Percentiles rank a stretch among this genome's conserved stretches.
These are phyloP conservation scores for Neodiprion pinetum DNA, from an alignment of 1,140 invertebrate genomes.

Conservation along the genomic window DNA sequence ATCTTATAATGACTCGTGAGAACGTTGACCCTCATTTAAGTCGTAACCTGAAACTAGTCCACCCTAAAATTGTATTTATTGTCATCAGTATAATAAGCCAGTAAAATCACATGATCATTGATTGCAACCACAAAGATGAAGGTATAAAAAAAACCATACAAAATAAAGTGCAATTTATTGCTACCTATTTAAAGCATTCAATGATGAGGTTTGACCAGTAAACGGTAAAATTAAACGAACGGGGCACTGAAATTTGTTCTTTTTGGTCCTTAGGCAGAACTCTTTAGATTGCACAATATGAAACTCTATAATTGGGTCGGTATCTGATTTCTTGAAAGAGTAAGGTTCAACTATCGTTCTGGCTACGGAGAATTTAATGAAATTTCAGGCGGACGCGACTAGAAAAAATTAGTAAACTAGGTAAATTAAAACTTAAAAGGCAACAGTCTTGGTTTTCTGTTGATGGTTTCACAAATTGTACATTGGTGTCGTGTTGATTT, in stretches of 20 bases:
- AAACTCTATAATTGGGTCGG: no score
- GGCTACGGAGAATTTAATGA: no score
- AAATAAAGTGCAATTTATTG: not conserved
- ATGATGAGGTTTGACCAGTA: not conserved
- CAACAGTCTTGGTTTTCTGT: no score
- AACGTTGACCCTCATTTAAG: conserved; percentile 34
- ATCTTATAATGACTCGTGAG: conserved; percentile 8
- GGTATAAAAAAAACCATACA: not conserved
- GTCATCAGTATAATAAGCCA: conserved; percentile 38
- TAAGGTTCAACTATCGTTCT: no score
- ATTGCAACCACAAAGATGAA: not conserved
- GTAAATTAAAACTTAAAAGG: no score
- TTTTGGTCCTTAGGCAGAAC: not conserved
- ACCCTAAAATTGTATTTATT: conserved; percentile 48
- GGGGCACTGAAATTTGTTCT: not conserved
- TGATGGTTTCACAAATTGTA: no score
- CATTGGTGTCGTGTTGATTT: no score
- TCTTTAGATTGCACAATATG: not conserved
- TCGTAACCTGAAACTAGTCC: conserved; percentile 49
- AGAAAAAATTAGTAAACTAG: no score
- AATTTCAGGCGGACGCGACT: no score
- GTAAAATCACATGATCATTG: conserved; percentile 36
- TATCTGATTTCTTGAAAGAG: no score
- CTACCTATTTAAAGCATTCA: not conserved
- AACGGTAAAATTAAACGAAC: not conserved